Evolutionary conservation across 2,797 vertebrate genomes (phyloP).

Genomic region (Potorous gilbertii): DNA sequence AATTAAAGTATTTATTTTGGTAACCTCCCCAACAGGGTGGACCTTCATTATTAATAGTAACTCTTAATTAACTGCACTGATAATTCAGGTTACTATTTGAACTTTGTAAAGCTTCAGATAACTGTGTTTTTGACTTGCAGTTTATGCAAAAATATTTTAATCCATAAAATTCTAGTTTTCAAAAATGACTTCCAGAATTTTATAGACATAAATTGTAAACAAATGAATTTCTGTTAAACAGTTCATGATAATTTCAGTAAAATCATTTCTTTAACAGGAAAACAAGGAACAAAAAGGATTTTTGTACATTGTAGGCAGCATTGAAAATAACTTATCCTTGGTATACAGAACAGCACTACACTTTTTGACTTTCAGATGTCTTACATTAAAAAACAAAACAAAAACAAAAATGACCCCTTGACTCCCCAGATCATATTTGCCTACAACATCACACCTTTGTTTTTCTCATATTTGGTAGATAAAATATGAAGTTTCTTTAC

Average conservation of each 20-base stretch:
- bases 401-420: constrained; percentile 76
- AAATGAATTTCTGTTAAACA: constrained; percentile 83
- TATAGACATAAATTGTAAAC: constrained; percentile 83
- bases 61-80: constrained; percentile 84
- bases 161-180: constrained; percentile 87
- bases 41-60: constrained; percentile 88
- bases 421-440: constrained; percentile 72
- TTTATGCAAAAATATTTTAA: constrained; percentile 91
- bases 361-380: constrained; percentile 81
- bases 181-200: constrained; percentile 88
- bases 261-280: constrained; percentile 85
- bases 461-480: constrained; percentile 84
- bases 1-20: constrained; percentile 97
- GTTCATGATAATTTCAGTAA: constrained; percentile 85
- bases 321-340: constrained; percentile 86
- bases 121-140: constrained; percentile 89
- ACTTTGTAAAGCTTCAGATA: constrained; percentile 88
- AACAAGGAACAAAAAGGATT: constrained; percentile 85
- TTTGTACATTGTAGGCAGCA: constrained; percentile 88
- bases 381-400: constrained; percentile 71
- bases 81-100: constrained; percentile 84
- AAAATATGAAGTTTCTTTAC: constrained; percentile 80
- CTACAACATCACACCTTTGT: constrained; percentile 78
- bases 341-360: constrained; percentile 79
- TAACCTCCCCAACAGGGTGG: constrained; percentile 84